Conservation (phyloP, 1,140 invertebrate genomes). For the Phymastichus coffea region DNA sequence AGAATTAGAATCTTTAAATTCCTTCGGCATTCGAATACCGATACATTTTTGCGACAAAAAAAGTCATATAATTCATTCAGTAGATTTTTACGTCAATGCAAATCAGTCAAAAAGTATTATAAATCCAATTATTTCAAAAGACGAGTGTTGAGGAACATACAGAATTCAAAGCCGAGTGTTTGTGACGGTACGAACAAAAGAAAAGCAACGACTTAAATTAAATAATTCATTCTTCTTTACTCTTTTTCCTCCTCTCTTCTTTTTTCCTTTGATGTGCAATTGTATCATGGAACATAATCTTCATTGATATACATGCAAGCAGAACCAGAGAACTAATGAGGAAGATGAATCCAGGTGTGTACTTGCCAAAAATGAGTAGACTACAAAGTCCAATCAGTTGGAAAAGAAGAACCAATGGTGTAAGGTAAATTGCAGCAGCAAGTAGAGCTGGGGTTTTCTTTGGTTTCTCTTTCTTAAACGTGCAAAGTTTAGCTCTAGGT, state of each 20-base stretch:
- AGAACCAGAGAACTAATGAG: slow-evolving; percentile 42
- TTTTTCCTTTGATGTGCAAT: slow-evolving; percentile 22
- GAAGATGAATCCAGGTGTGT: slow-evolving; percentile 52
- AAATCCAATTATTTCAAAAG: not conserved
- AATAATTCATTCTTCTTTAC: slow-evolving; percentile 13
- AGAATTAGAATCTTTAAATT: not conserved
- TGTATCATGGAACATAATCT: slow-evolving; percentile 42
- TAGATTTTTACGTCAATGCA: not conserved
- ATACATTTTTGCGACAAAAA: no score
- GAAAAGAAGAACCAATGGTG: slow-evolving; percentile 40
- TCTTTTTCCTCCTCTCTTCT: slow-evolving; percentile 34
- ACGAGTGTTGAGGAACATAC: slow-evolving; percentile 2
- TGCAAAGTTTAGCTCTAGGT: slow-evolving; percentile 6
- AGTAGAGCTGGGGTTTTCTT: slow-evolving; percentile 32
- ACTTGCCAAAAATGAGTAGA: slow-evolving; percentile 42
- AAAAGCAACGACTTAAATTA: not conserved
- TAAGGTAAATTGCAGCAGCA: slow-evolving; percentile 43
- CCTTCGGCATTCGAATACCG: not conserved
- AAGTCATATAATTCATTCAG: no score
- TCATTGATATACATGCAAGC: slow-evolving; percentile 44
- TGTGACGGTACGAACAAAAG: slow-evolving; percentile 2
- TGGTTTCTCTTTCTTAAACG: slow-evolving; percentile 31
- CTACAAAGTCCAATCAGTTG: slow-evolving; percentile 40
- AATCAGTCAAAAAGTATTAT: slow-evolving; percentile 3
- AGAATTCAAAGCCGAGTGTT: not conserved